Percentiles rank a stretch among this genome's conserved stretches.
phyloP scores from a whole-genome alignment of 2,888 invertebrate genomes.

The Melitaea athalia region DNA sequence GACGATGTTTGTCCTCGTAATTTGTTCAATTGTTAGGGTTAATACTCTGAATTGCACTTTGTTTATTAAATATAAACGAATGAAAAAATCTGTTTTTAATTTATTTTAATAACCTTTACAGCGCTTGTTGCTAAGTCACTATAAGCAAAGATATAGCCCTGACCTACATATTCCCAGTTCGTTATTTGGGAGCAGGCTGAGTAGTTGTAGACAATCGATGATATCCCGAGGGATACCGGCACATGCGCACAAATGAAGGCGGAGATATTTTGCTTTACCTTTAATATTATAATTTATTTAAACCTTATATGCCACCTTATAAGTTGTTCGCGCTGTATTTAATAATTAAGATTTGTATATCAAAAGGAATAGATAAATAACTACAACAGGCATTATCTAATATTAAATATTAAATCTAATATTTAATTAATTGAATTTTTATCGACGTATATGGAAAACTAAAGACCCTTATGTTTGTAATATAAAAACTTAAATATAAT shows the following conservation, averaged over 20 bases:
- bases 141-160: slow-evolving; percentile 51
- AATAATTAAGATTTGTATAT: not conserved
- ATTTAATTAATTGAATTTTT: not conserved
- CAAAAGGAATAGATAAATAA: not conserved
- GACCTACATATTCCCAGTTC: slow-evolving; percentile 66
- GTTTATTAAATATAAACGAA: slow-evolving; percentile 83
- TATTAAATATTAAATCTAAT: not conserved
- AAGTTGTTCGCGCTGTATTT: not conserved
- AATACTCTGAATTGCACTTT: slow-evolving; percentile 83
- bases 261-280: slow-evolving; percentile 8
- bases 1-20: slow-evolving; percentile 68
- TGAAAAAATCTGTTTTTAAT: slow-evolving; percentile 61
- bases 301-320: not conserved
- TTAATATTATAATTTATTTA: not conserved
- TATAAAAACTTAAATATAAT: not conserved
- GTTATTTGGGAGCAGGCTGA: slow-evolving; percentile 51
- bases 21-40: slow-evolving; percentile 82
- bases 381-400: not conserved
- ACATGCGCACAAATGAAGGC: slow-evolving; percentile 65
- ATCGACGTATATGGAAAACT: not conserved
- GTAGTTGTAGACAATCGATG: slow-evolving; percentile 73
- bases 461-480: not conserved
- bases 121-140: slow-evolving; percentile 13
- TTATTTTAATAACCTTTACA: slow-evolving; percentile 34
- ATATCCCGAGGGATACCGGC: slow-evolving; percentile 76